Conservation (phyloP, 2,113 vertebrate genomes). For the Rana temporaria region DNA sequence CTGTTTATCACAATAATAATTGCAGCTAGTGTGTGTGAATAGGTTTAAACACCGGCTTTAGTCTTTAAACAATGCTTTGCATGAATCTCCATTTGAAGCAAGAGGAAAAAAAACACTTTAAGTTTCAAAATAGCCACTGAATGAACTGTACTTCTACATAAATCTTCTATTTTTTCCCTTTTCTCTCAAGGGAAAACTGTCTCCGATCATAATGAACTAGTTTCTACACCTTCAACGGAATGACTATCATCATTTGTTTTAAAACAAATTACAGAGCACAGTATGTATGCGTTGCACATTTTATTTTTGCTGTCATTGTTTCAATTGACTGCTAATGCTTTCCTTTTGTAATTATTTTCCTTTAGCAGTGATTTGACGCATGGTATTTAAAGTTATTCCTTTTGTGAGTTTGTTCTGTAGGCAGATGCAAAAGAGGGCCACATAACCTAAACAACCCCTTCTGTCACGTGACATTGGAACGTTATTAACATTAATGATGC, state of each 20-base stretch:
- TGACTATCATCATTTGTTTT: background rate
- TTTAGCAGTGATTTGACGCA: background rate
- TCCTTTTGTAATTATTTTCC: background rate
- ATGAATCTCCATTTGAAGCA: too few species aligned
- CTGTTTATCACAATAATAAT: too few species aligned
- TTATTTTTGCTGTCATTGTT: background rate
- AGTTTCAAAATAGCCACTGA: too few species aligned
- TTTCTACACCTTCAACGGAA: background rate
- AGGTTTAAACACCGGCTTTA: too few species aligned
- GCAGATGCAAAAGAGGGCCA: background rate
- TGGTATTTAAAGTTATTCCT: background rate
- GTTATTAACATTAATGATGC: constrained; percentile 21
- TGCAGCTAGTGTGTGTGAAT: too few species aligned
- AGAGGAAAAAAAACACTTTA: too few species aligned
- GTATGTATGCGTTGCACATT: background rate
- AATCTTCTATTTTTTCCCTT: background rate
- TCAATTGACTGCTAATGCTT: background rate
- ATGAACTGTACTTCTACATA: background rate
- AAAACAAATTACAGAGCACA: background rate
- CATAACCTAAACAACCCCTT: background rate
- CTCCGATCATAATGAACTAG: too few species aligned
- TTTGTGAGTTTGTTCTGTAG: background rate
- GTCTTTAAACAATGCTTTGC: too few species aligned
- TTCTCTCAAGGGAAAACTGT: background rate
- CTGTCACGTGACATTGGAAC: constrained; percentile 1